These are phyloP conservation scores for Heliconius ethilla DNA, from an alignment of 2,888 invertebrate genomes.

Conservation along the genomic window DNA sequence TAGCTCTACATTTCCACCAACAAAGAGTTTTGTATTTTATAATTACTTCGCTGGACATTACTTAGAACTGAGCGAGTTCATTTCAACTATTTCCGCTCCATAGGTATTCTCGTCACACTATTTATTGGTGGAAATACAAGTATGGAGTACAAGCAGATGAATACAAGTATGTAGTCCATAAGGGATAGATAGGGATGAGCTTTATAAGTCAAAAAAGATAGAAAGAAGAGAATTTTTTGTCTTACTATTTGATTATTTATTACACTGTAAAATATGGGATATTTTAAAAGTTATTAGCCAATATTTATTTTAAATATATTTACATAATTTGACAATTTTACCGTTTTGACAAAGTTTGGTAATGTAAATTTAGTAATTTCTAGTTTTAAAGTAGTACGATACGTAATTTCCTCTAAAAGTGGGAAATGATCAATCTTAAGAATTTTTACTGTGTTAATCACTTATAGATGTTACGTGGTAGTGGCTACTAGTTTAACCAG, in stretches of 20 bases:
- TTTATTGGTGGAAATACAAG: no score
- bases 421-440: slow-evolving; percentile 16
- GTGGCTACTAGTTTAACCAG: slow-evolving; percentile 11
- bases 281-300: not conserved
- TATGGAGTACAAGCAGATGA: no score
- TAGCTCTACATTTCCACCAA: no score
- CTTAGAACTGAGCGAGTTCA: no score
- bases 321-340: not conserved
- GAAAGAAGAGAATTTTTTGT: no score
- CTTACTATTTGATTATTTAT: not conserved
- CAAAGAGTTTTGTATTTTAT: no score
- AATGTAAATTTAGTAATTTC: not conserved
- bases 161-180: no score
- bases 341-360: not conserved
- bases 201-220: no score
- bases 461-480: slow-evolving; percentile 8
- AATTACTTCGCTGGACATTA: no score
- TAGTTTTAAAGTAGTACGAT: slow-evolving; percentile 22
- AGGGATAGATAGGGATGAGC: no score
- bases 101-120: no score
- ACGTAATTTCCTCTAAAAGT: slow-evolving; percentile 35
- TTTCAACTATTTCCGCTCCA: no score
- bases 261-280: not conserved
- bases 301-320: not conserved
- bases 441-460: slow-evolving; percentile 16